Percentiles rank a stretch among this genome's conserved stretches.
These are phyloP conservation scores for Dichetophora obliterata DNA, from an alignment of 2,888 invertebrate genomes.

Conservation along the genomic window DNA sequence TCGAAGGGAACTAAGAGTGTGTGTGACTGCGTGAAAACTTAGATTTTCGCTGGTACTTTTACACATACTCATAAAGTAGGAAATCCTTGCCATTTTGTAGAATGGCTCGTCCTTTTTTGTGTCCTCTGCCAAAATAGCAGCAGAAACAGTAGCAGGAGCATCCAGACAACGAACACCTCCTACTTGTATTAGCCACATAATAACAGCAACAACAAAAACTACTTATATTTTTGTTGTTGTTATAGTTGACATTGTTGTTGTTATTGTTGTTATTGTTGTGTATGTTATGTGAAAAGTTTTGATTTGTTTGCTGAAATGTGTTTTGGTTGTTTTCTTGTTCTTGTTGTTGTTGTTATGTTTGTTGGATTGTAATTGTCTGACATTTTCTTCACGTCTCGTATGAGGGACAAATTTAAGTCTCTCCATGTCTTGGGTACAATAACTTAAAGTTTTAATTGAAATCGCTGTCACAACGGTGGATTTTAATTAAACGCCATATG, in stretches of 20 bases:
- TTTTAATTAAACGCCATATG: too few species aligned
- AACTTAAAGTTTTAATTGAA: conserved; percentile 39
- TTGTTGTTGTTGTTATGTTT: neutral
- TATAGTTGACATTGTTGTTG: neutral
- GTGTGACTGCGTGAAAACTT: conserved; percentile 5
- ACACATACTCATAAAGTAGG: neutral
- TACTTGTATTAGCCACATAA: neutral
- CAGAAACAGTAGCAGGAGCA: conserved; percentile 22
- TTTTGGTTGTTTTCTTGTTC: conserved; percentile 39
- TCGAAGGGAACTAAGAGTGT: neutral
- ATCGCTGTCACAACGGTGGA: conserved; percentile 38
- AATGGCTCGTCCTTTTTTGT: conserved; percentile 25
- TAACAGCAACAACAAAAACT: neutral
- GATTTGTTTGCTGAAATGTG: conserved; percentile 61
- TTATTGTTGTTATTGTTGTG: conserved; percentile 50
- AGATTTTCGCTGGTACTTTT: conserved; percentile 7
- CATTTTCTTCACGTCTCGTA: neutral
- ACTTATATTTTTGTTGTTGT: neutral
- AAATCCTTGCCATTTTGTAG: neutral
- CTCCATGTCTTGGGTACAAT: neutral
- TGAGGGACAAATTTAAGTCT: neutral
- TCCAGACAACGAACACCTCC: neutral
- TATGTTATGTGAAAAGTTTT: conserved; percentile 63
- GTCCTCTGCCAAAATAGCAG: conserved; percentile 40
- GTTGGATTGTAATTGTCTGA: neutral